These are phyloP conservation scores for Bagarius yarrelli DNA, from an alignment of 2,113 vertebrate species.

Conservation along the genomic window DNA sequence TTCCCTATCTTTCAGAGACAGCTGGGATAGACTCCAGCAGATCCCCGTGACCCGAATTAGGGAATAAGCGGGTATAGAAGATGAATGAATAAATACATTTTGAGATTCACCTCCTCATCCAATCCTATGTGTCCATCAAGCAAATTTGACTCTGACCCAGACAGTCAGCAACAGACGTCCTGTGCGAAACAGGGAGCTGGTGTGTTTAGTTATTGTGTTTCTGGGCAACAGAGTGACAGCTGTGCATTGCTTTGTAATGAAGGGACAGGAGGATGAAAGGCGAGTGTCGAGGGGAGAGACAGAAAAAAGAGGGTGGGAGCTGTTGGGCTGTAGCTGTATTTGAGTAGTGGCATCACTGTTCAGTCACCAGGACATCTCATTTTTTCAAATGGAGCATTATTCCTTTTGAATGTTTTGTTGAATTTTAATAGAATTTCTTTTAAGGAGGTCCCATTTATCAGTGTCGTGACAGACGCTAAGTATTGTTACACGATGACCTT, in stretches of 20 bases:
- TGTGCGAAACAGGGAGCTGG: conserved; percentile 58
- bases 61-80: too few relatives aligned
- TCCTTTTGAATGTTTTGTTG: neutral
- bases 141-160: conserved; percentile 42
- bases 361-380: conserved; percentile 13
- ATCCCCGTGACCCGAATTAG: too few relatives aligned
- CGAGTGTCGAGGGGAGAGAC: conserved; percentile 47
- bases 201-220: conserved; percentile 69
- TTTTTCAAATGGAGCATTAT: neutral
- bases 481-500: neutral
- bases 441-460: neutral
- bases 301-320: conserved; percentile 16
- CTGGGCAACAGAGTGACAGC: conserved; percentile 74
- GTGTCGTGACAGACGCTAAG: too few relatives aligned
- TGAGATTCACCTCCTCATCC: neutral
- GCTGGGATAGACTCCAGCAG: too few relatives aligned
- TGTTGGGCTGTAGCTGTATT: conserved; percentile 68
- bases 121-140: neutral
- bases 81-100: too few relatives aligned
- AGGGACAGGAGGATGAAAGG: conserved; percentile 60
- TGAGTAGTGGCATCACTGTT: conserved; percentile 65
- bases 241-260: conserved; percentile 70
- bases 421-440: neutral
- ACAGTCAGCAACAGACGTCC: conserved; percentile 27
- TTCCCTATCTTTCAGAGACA: too few relatives aligned